phyloP scores from a whole-genome alignment of 2,797 vertebrate genomes.

The Parauchenoglanis ngamensis region DNA sequence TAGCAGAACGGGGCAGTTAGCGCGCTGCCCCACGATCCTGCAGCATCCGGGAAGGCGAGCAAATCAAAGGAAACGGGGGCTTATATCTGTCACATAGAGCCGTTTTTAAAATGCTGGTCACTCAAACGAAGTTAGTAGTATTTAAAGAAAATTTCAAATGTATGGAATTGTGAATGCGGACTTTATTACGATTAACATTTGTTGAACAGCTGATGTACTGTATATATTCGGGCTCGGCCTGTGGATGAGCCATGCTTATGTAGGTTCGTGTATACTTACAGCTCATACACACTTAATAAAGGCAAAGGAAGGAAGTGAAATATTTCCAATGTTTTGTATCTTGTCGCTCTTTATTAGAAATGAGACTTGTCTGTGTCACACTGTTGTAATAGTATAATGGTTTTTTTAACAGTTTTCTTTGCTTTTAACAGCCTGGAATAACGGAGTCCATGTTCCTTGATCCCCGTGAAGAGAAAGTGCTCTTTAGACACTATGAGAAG shows the following conservation, averaged over 20 bases:
- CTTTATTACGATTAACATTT: background rate
- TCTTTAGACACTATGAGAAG: slow-evolving; percentile 92
- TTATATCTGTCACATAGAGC: background rate
- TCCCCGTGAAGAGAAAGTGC: slow-evolving; percentile 80
- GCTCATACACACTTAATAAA: background rate
- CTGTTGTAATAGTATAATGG: no score
- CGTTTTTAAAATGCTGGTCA: background rate
- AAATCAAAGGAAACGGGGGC: background rate
- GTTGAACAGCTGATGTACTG: no score
- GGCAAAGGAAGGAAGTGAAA: background rate
- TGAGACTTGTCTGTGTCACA: background rate
- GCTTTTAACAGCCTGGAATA: slow-evolving; percentile 67
- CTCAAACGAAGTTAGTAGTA: background rate
- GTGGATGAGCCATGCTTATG: background rate
- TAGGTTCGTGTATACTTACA: background rate
- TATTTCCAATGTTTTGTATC: background rate
- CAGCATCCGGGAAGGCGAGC: background rate
- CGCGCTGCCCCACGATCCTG: background rate
- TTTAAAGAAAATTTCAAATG: background rate
- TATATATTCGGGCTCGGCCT: no score
- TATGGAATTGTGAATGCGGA: background rate
- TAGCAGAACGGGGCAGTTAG: background rate
- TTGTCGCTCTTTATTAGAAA: background rate
- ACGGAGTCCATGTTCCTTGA: slow-evolving; percentile 78
- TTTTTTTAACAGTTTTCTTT: background rate